Percentiles rank a stretch among this genome's conserved stretches.
Evolutionary conservation across 2,113 vertebrate species (phyloP).

Genomic region (Gallinago paraguaiae): DNA sequence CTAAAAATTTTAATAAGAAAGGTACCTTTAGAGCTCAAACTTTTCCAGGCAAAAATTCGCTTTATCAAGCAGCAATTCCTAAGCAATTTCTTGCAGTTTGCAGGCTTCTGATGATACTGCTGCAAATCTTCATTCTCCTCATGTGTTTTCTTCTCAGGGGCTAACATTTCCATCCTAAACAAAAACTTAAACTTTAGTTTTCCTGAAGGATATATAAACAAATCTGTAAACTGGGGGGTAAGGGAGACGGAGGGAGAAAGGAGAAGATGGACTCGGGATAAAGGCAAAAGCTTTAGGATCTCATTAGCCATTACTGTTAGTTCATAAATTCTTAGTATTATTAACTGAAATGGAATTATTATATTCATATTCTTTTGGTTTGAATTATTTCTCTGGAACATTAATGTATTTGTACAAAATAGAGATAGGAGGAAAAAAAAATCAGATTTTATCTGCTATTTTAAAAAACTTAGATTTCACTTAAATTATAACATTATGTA

Average conservation of each 20-base stretch:
- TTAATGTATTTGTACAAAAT: neutral
- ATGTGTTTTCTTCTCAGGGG: constrained; percentile 70
- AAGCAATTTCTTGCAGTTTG: constrained; percentile 81
- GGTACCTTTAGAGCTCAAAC: constrained; percentile 79
- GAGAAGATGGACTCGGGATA: neutral
- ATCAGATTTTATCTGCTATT: neutral
- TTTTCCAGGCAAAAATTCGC: constrained; percentile 81
- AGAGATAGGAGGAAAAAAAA: neutral
- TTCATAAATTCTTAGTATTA: neutral
- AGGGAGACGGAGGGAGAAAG: neutral
- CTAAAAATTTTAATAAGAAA: constrained; percentile 31
- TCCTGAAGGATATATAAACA: neutral
- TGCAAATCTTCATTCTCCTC: constrained; percentile 76
- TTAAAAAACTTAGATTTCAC: neutral
- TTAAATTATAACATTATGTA: neutral
- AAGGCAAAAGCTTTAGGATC: neutral
- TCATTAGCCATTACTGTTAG: neutral
- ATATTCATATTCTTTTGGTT: neutral
- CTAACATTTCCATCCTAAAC: constrained; percentile 71
- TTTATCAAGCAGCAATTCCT: constrained; percentile 84
- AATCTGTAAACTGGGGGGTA: neutral
- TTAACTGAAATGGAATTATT: neutral
- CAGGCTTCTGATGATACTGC: constrained; percentile 73
- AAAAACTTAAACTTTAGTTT: constrained; percentile 59
- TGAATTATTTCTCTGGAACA: neutral